Evolutionary conservation across 2,888 invertebrate genomes (phyloP).

Genomic region (Acanthacorydalis orientalis): DNA sequence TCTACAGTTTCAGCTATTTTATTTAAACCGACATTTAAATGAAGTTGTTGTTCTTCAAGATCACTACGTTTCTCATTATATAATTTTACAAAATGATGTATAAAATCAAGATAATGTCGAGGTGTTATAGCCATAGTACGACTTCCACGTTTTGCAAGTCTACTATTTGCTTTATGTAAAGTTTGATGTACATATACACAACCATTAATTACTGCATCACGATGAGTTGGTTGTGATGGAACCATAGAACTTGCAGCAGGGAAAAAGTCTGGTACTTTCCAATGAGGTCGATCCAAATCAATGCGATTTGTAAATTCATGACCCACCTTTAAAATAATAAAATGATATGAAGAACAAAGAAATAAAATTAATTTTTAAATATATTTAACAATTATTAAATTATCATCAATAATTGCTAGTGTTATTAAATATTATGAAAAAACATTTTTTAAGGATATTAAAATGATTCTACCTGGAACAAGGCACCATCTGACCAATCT

Average conservation of each 20-base stretch:
- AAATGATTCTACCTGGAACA: conserved; percentile 53
- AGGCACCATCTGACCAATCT: conserved; percentile 94
- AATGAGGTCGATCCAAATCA: conserved; percentile 77
- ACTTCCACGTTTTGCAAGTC: conserved; percentile 80
- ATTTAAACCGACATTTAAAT: conserved; percentile 93
- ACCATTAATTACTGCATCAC: conserved; percentile 96
- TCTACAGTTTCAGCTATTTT: conserved; percentile 99
- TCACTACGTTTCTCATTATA: conserved; percentile 97
- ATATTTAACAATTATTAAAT: too few species aligned
- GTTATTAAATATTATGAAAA: background rate
- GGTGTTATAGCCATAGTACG: conserved; percentile 97
- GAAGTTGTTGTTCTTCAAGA: conserved; percentile 95
- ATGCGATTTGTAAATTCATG: conserved; percentile 92
- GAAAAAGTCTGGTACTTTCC: conserved; percentile 80
- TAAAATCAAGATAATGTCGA: conserved; percentile 94
- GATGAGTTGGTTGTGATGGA: conserved; percentile 59
- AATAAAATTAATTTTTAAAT: too few species aligned
- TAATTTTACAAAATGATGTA: conserved; percentile 95
- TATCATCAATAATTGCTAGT: background rate
- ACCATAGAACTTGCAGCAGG: conserved; percentile 71
- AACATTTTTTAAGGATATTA: background rate
- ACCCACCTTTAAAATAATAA: conserved; percentile 54
- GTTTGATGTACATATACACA: conserved; percentile 98
- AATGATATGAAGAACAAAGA: background rate
- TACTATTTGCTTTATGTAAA: conserved; percentile 82